These are phyloP conservation scores for Neodiprion lecontei DNA, from an alignment of 1,140 invertebrate genomes.

Conservation along the genomic window DNA sequence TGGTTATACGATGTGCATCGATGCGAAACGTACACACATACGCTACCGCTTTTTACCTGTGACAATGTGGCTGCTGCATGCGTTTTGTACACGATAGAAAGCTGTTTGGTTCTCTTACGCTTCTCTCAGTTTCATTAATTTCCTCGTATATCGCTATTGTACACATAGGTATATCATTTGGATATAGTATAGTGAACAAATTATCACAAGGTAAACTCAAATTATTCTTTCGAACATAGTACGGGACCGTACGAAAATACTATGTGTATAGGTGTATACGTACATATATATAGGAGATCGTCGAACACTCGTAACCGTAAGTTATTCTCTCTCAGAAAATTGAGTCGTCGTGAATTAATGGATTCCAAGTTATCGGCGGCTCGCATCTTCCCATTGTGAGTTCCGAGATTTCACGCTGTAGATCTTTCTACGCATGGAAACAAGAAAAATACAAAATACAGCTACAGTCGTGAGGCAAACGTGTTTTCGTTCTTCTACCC, in stretches of 20 bases:
- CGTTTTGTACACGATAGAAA: no score
- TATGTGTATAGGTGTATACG: not conserved
- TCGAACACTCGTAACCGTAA: not conserved
- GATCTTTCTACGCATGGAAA: not conserved
- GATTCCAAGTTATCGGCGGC: not conserved
- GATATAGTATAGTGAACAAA: no score
- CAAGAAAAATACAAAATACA: not conserved
- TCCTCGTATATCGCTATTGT: no score
- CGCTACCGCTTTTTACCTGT: not conserved
- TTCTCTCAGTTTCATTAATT: no score
- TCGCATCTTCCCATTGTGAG: constrained; percentile 3
- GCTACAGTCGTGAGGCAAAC: not conserved
- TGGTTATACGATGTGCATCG: not conserved
- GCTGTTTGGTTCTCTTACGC: no score
- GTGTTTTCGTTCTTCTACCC: no score
- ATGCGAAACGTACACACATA: not conserved
- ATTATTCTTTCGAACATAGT: no score
- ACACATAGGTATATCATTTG: no score
- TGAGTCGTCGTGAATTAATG: constrained; percentile 5
- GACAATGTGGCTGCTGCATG: not conserved
- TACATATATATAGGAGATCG: not conserved
- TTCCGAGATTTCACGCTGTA: not conserved
- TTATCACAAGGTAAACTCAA: no score
- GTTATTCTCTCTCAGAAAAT: not conserved
- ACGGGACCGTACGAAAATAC: not conserved